Evolutionary conservation across 2,113 vertebrate species (phyloP), one percentile per base, ranked within the genome.

Genomic region (Prunella himalayana): DNA sequence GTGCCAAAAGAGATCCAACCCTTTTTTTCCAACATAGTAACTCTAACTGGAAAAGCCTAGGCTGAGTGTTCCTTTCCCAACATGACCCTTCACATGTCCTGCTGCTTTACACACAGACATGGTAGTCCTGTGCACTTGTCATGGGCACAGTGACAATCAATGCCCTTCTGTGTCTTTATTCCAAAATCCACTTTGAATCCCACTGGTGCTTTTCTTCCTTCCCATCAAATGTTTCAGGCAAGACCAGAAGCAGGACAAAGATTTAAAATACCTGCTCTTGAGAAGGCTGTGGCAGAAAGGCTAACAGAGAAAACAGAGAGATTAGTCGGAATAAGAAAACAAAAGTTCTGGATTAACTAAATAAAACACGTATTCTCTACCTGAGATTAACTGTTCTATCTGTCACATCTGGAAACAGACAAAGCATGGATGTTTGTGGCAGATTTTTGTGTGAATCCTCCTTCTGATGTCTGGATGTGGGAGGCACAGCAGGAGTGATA

Each of bases 71-170:
- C 37, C 23, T 39, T 10, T 65, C 16, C 24, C 16, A 61, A 0
- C 13, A 24, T 11, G 60, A 71, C 37, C 39, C 41, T 63, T 54
- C 44, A 16, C 0, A 1, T 7, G 20, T 51, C 27, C 47, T 68
- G 9, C n/a, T 54, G 45, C 8, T 41, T 69, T 51, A 23, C 30
- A 50, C 0, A 6, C 37, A 59, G 56, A 39, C 0, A 0, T 12
- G 13, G 14, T 33, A 21, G 15, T 85, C 45, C 77, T 72, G 13
- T 49, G 65, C 31, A 15, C 37, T 81, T 44, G 9, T 37, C 27
- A 16, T 5, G 15, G 51, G 17, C 16, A 54, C 31, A 69, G 54
- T 28, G 68, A 30, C 23, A 35, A 12, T 24, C 3, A 1, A 4
- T 41, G 28, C 3, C 70, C 11, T 37, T 59, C 53, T 41, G 4